Evolutionary conservation across 2,113 vertebrate species (phyloP).

Genomic region (Chaetodon trifascialis): DNA sequence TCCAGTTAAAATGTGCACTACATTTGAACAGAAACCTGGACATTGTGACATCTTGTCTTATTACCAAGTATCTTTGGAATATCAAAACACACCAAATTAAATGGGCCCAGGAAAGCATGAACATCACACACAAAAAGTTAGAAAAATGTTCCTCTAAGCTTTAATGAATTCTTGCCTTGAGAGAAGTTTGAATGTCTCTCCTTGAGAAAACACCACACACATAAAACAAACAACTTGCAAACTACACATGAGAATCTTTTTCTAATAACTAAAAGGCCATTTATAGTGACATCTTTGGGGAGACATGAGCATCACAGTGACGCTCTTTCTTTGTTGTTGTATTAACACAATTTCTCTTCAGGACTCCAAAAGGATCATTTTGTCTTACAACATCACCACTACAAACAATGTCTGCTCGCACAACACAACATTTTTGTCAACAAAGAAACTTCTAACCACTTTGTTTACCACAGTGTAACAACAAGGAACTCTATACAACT

Average conservation of each 20-base stretch:
- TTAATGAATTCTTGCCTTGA: neutral
- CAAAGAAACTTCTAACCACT: constrained; percentile 20
- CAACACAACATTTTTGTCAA: neutral
- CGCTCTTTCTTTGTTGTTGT: constrained; percentile 15
- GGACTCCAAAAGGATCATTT: constrained; percentile 20
- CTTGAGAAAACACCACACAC: neutral
- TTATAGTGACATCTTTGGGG: constrained; percentile 13
- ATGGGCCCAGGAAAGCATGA: neutral
- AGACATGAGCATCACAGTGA: constrained; percentile 14
- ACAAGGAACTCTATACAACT: neutral
- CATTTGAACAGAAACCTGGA: neutral
- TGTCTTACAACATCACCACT: constrained; percentile 16
- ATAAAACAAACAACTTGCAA: neutral
- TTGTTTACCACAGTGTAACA: neutral
- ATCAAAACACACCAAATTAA: neutral
- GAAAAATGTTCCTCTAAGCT: neutral
- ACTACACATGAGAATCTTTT: neutral
- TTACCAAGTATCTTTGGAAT: neutral
- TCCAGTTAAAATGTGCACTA: neutral
- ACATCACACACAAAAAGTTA: neutral
- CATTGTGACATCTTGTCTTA: neutral
- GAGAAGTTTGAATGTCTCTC: neutral
- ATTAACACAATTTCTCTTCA: constrained; percentile 18
- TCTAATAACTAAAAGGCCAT: neutral
- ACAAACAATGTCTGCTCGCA: constrained; percentile 1